These are phyloP conservation scores for Torymus tubicola DNA, from an alignment of 2,888 invertebrate species.

Conservation along the genomic window DNA sequence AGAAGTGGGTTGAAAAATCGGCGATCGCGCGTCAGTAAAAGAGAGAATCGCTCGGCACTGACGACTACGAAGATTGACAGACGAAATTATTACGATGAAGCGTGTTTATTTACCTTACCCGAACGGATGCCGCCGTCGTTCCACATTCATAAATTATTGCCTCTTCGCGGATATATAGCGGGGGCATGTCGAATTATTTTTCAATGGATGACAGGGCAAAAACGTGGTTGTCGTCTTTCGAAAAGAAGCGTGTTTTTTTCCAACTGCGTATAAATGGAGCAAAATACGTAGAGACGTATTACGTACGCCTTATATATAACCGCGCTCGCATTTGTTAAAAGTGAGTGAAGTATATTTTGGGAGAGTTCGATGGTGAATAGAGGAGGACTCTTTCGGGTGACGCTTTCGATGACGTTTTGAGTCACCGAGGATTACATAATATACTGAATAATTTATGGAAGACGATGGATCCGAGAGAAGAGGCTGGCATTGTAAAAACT, in stretches of 20 bases:
- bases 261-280: no score
- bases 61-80: no score
- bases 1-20: constrained; percentile 49
- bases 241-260: no score
- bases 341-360: no score
- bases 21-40: not conserved
- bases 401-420: constrained; percentile 33
- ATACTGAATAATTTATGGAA: constrained; percentile 36
- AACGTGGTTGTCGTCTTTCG: no score
- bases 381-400: not conserved
- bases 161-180: not conserved
- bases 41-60: no score
- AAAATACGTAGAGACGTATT: no score
- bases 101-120: no score
- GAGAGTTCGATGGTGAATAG: not conserved
- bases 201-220: not conserved
- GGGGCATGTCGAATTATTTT: not conserved
- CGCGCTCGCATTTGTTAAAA: no score
- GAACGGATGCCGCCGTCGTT: not conserved
- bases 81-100: no score
- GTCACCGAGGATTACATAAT: constrained; percentile 34
- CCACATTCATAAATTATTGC: constrained; percentile 10
- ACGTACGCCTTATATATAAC: no score
- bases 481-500: constrained; percentile 40
- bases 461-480: constrained; percentile 27